These are phyloP conservation scores for Lichenostomus cassidix DNA, from an alignment of 2,113 vertebrate species.

Conservation along the genomic window DNA sequence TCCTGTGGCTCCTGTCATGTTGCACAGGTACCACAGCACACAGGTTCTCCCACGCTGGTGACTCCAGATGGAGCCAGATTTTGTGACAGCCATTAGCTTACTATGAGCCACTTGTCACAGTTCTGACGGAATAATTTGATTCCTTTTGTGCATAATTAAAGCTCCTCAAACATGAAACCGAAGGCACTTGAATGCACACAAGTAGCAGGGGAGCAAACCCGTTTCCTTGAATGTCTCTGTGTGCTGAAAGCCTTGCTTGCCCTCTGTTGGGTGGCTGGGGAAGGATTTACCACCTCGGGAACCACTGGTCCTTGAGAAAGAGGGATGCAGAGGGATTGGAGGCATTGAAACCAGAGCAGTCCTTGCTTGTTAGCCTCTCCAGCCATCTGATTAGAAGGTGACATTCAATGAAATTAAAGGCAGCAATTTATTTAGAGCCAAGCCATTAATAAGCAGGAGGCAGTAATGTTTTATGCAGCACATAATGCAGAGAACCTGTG, in stretches of 20 bases:
- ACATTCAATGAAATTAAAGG: slow-evolving; percentile 34
- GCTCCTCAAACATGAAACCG: not conserved
- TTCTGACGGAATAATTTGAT: not conserved
- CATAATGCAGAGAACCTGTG: not conserved
- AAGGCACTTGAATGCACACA: not conserved
- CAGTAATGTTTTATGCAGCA: slow-evolving; percentile 14
- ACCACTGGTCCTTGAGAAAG: not conserved
- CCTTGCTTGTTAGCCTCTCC: not conserved
- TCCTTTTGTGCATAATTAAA: not conserved
- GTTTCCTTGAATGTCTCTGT: fast-evolving
- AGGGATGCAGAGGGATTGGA: not conserved
- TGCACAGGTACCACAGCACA: not conserved
- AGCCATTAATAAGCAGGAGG: slow-evolving; percentile 15
- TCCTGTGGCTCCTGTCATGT: not conserved
- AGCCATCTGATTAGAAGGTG: slow-evolving; percentile 43
- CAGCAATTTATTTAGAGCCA: not conserved
- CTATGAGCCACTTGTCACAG: fast-evolving
- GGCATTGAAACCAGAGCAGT: not conserved
- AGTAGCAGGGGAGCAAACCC: not conserved
- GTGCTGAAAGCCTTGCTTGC: slow-evolving; percentile 24
- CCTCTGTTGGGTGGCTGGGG: slow-evolving; percentile 59
- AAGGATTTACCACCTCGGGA: not conserved
- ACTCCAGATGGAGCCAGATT: not conserved
- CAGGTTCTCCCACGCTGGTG: not conserved
- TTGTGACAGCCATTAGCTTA: not conserved